Conservation (phyloP, 1,140 invertebrate species). For the Trichoplusia ni region DNA sequence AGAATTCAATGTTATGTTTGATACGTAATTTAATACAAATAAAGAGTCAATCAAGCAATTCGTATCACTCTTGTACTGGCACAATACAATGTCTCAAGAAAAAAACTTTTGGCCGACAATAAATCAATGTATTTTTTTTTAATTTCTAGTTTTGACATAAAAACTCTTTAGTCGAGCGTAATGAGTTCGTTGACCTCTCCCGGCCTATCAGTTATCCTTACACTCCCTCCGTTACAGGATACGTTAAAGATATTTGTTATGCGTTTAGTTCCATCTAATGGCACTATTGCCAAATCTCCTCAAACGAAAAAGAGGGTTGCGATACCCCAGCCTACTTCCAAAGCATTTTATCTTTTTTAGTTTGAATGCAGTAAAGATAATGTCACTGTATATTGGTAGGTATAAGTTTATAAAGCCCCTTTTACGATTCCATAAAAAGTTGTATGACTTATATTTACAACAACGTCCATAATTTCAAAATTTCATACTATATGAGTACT, state of each 20-base stretch:
- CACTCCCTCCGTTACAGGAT: conserved; percentile 39
- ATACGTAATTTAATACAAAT: too few relatives aligned
- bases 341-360: not conserved
- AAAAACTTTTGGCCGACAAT: not conserved
- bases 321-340: not conserved
- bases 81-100: too few relatives aligned
- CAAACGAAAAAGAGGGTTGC: conserved; percentile 24
- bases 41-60: not conserved
- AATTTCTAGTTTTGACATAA: conserved; percentile 20
- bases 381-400: too few relatives aligned
- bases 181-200: conserved; percentile 50
- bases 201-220: conserved; percentile 46
- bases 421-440: not conserved
- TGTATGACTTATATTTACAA: not conserved
- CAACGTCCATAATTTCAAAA: not conserved
- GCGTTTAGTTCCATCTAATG: conserved; percentile 38
- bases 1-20: too few relatives aligned
- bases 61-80: too few relatives aligned
- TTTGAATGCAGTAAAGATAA: too few relatives aligned
- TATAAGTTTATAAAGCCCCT: not conserved
- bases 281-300: conserved; percentile 34
- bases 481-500: not conserved
- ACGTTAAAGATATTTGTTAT: conserved; percentile 41
- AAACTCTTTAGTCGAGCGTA: conserved; percentile 15
- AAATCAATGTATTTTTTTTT: conserved; percentile 19